Base-by-base conservation (phyloP, 2,797 vertebrate genomes). In the Manis pentadactyla region DNA sequence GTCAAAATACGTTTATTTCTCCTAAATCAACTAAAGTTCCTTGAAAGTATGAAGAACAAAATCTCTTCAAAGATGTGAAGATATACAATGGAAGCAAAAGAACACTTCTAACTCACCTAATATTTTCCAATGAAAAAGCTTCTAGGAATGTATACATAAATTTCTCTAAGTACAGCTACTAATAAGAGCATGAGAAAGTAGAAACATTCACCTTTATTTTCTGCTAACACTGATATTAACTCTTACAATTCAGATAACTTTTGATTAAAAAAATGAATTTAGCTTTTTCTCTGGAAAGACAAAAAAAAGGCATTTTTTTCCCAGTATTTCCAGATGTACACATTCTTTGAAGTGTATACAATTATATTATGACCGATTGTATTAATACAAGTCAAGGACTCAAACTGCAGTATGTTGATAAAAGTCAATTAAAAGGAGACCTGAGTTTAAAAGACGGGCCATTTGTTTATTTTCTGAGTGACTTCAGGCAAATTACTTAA, bases 31-130 rank as follows among this genome's bases (percentile, higher is more conserved):
- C 71, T 63, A 27, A 64, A 84, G 59, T 89, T 94, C 71, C 34
- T 75, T 81, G 55, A 61, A 95, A 96, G 53, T 63, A 89, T 64
- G 92, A 88, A 92, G 84, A 95, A 94, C 53, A 68, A 71, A 93
- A 81, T 89, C 53, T 92, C 49, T 77, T 95, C 84, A 59, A 95
- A 95, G 79, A 71, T 46, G 19, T 51, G 64, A 82, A 73, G 59
- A 49, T 4, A 4, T 23, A 21, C 29, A 59, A 31, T 51, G 13
- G 53, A 83, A 89, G 87, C 12, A 6, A 88, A 87, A 89, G 77
- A 74, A 59, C 6, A 25, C 51, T 90, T 73, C 53, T 27, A 42
- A 64, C 2, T 64, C 25, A n/a, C 27, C 49, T 83, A 11, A 51
- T 55, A 7, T 34, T 93, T 94, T 69, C 59, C 66, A 46, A 66